phyloP scores from a whole-genome alignment of 2,888 invertebrate species.

The Pammene aurita region DNA sequence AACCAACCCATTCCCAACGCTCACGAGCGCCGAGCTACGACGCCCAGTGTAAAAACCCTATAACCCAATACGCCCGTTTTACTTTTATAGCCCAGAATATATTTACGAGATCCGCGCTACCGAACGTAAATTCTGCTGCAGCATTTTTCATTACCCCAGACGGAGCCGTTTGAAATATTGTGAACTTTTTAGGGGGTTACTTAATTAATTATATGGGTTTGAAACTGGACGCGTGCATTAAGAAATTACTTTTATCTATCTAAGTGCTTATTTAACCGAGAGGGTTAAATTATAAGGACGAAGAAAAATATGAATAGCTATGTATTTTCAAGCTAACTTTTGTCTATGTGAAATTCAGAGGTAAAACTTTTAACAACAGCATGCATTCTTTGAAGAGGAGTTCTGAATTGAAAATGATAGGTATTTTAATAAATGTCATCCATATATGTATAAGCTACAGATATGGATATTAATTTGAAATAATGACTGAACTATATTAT shows the following conservation, averaged over 20 bases:
- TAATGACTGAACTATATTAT: no score
- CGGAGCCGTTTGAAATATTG: constrained; percentile 43
- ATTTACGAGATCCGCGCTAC: constrained; percentile 75
- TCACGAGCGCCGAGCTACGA: neutral
- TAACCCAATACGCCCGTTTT: constrained; percentile 71
- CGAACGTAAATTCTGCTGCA: constrained; percentile 69
- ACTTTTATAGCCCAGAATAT: constrained; percentile 66
- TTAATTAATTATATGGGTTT: constrained; percentile 24
- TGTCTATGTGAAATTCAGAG: no score
- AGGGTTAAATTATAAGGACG: no score
- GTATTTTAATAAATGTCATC: no score
- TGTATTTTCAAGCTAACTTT: no score
- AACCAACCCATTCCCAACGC: neutral
- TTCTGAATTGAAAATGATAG: no score
- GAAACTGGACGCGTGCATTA: constrained; percentile 9
- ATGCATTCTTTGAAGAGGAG: no score
- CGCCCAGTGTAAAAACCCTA: constrained; percentile 67
- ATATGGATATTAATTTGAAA: no score
- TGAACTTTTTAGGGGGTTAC: constrained; percentile 23
- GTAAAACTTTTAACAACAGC: no score
- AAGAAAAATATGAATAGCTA: no score
- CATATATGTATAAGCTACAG: no score
- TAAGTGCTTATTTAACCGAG: neutral
- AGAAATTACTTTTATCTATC: neutral
- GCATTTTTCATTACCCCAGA: constrained; percentile 63